Base-by-base conservation (phyloP, 2,797 vertebrate genomes). In the Bradypodion pumilum region DNA sequence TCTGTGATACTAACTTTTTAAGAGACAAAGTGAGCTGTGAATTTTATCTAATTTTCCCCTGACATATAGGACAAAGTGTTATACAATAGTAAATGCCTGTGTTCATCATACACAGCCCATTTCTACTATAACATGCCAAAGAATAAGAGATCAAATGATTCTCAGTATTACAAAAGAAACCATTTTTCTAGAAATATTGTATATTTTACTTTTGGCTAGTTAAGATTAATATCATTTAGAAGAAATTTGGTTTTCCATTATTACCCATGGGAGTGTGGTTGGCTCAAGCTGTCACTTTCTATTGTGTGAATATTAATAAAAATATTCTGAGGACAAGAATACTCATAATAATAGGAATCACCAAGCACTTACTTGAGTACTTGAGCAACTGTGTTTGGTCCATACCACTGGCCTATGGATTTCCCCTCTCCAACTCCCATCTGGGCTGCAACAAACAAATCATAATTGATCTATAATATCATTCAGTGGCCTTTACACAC, bases 401-500 rank as follows among this genome's bases (percentile, higher is more conserved):
- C 99, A 0, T 99, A 99, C 99, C 98, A 99, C 94, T 99, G 98
- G 86, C 98, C 99, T 79, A 99, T 98, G 46, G 98, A 98, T 91
- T 99, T 99, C 16, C 99, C 99, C 93, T 99, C 98, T 87, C 99
- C 98, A 16, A 99, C 99, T 93, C 99, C 99, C 98, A 99, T 99
- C 95, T 99, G 99, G 76, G 99, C 99, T 99, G 95, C 85, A 95
- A 66, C 86, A 85, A 90, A 87, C 0, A 82, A 2, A 89, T 0
- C 1, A 19, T 16, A 74, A 62, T 21, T 74, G 90, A 4, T 25
- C 1, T 80, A 68, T 76, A 44, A 86, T 35, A 68, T 62, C 85
- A 82, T 23, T 13, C 32, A 19, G 23, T 0, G 0, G 1, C 23
- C 44, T 35, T 60, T 82, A 59, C 60, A 21, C 73, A 35, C 35